phyloP scores from a whole-genome alignment of 2,888 invertebrate genomes.

The Endotricha flammealis region DNA sequence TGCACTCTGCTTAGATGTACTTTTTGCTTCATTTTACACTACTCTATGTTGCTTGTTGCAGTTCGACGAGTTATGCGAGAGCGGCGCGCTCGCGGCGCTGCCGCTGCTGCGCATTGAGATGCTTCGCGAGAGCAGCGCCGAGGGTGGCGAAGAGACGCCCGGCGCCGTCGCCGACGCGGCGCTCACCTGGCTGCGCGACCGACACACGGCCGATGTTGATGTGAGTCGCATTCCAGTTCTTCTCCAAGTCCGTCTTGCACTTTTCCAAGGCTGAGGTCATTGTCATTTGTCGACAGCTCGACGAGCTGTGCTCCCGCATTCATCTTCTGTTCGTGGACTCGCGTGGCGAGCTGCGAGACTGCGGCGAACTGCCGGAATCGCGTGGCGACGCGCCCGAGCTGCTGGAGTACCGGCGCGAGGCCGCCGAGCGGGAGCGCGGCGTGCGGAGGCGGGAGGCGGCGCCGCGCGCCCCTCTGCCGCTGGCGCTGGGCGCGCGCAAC shows the following conservation, averaged over 20 bases:
- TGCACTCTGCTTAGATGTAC: background rate
- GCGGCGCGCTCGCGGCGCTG: constrained; percentile 80
- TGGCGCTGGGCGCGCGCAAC: constrained; percentile 39
- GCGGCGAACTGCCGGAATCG: constrained; percentile 83
- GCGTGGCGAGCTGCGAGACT: constrained; percentile 88
- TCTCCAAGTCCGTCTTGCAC: constrained; percentile 9
- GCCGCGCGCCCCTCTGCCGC: constrained; percentile 79
- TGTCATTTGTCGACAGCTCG: constrained; percentile 35
- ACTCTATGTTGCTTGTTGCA: constrained; percentile 45
- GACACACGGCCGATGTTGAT: constrained; percentile 26
- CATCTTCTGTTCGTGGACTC: constrained; percentile 87
- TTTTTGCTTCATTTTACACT: background rate
- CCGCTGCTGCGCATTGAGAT: constrained; percentile 85
- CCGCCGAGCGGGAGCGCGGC: constrained; percentile 32
- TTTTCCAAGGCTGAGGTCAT: background rate
- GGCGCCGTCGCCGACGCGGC: constrained; percentile 80
- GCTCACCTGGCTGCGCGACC: constrained; percentile 79
- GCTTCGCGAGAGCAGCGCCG: constrained; percentile 83
- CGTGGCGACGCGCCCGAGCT: constrained; percentile 85
- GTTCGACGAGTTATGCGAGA: constrained; percentile 82
- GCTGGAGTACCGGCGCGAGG: constrained; percentile 84
- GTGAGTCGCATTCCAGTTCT: constrained; percentile 18
- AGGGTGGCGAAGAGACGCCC: constrained; percentile 78
- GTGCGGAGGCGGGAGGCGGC: constrained; percentile 45
- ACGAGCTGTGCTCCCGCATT: constrained; percentile 80